A percentile compares a stretch with the other conserved stretches of the same genome.
Evolutionary conservation across 1,140 invertebrate species (phyloP).

Genomic region (Drosophila nigromelanica): DNA sequence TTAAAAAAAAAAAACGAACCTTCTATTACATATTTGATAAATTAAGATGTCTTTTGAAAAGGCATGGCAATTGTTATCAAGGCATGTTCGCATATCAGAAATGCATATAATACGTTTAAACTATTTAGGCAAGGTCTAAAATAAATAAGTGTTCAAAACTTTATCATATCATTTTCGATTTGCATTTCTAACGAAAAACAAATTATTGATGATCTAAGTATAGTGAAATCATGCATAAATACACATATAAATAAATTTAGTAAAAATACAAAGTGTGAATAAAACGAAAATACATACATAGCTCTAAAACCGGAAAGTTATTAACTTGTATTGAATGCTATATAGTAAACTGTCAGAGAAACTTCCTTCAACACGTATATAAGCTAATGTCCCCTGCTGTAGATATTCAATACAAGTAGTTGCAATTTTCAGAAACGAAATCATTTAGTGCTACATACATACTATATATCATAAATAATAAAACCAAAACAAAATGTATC

Average conservation of each 20-base stretch:
- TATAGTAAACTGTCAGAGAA: constrained; percentile 52
- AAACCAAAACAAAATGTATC: constrained; percentile 29
- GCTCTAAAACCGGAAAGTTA: constrained; percentile 18
- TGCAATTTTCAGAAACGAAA: constrained; percentile 48
- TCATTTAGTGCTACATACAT: constrained; percentile 51
- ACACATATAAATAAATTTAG: constrained; percentile 25
- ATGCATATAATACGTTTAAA: constrained; percentile 36
- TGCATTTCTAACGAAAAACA: constrained; percentile 46
- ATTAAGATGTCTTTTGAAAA: constrained; percentile 20
- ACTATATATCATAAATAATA: constrained; percentile 10
- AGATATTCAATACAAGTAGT: constrained; percentile 65
- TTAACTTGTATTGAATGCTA: constrained; percentile 55
- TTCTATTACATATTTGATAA: constrained; percentile 21
- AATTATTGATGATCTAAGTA: constrained; percentile 24
- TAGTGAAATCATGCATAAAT: constrained; percentile 25
- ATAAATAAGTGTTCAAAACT: constrained; percentile 60
- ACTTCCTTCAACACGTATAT: constrained; percentile 64
- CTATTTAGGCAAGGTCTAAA: constrained; percentile 44
- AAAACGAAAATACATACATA: constrained; percentile 25
- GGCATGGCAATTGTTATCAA: constrained; percentile 70
- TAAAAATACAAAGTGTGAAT: constrained; percentile 53
- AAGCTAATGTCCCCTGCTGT: constrained; percentile 57
- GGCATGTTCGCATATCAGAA: constrained; percentile 70
- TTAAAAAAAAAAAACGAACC: neutral
- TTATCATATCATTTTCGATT: constrained; percentile 57